Percentiles rank a stretch among this genome's conserved stretches.
Conservation (phyloP, 2,113 vertebrate species). For the Lampris incognitus region DNA sequence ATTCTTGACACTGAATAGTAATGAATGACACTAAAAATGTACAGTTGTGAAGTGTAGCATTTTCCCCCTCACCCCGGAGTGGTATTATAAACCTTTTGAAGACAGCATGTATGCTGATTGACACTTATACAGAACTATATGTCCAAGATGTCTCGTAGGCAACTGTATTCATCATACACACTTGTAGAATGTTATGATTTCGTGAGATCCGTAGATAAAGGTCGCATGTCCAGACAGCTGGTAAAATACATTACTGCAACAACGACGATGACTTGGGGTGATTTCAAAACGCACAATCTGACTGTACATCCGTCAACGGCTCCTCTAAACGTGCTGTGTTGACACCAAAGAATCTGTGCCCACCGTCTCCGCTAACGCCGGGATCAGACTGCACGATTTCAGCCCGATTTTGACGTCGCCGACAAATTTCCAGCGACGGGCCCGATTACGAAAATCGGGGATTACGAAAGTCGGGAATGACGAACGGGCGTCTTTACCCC, state of each 20-base stretch:
- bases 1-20: slow-evolving; percentile 74
- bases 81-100: slow-evolving; percentile 45
- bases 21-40: slow-evolving; percentile 75
- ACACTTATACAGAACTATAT: slow-evolving; percentile 41
- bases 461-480: no score
- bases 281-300: slow-evolving; percentile 54
- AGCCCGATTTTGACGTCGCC: no score
- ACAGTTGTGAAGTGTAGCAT: slow-evolving; percentile 59
- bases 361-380: slow-evolving; percentile 19
- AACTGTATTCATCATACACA: slow-evolving; percentile 43
- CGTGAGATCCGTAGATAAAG: slow-evolving; percentile 54
- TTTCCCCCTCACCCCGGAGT: slow-evolving; percentile 19
- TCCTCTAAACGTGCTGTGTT: slow-evolving; percentile 57
- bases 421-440: no score
- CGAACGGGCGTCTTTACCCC: no score
- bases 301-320: slow-evolving; percentile 70
- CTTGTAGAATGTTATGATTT: slow-evolving; percentile 37
- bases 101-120: slow-evolving; percentile 32
- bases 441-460: no score
- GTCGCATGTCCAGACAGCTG: slow-evolving; percentile 62
- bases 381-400: no score
- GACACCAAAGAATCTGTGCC: slow-evolving; percentile 42
- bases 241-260: slow-evolving; percentile 73
- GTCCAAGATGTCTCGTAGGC: slow-evolving; percentile 37
- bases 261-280: slow-evolving; percentile 56